These are phyloP conservation scores for Melanerpes aurifrons DNA, from an alignment of 2,113 vertebrate genomes.

Conservation along the genomic window DNA sequence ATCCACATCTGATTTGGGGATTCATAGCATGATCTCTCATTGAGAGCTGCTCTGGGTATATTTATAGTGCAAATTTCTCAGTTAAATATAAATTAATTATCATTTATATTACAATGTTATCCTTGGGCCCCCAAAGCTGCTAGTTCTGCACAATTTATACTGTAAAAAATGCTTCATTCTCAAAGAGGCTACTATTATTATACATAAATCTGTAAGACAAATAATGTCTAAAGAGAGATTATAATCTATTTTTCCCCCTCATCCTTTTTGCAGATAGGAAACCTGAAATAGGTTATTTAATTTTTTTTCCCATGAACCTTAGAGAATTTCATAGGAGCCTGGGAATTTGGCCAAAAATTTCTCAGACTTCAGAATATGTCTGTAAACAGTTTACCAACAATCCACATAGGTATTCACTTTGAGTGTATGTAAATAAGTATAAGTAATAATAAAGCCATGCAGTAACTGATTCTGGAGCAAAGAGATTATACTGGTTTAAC, in stretches of 20 bases:
- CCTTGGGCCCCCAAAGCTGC: background rate
- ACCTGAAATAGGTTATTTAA: background rate
- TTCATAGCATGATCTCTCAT: background rate
- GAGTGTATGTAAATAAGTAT: background rate
- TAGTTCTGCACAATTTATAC: background rate
- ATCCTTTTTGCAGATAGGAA: background rate
- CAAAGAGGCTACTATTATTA: background rate
- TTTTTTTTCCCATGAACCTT: background rate
- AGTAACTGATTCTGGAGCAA: background rate
- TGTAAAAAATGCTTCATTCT: slow-evolving; percentile 10
- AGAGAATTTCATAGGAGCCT: background rate
- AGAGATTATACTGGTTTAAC: background rate
- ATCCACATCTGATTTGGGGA: background rate
- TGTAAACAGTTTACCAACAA: background rate
- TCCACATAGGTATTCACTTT: background rate
- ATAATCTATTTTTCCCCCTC: background rate
- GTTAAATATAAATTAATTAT: slow-evolving; percentile 52
- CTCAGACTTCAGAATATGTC: background rate
- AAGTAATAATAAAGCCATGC: background rate
- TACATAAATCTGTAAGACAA: background rate
- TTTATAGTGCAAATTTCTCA: background rate
- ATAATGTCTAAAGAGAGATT: background rate
- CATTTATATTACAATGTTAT: slow-evolving; percentile 15
- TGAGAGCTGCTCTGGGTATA: background rate
- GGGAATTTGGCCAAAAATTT: background rate